phyloP scores from a whole-genome alignment of 2,888 invertebrate genomes.

The Zhengitettix transpicula region DNA sequence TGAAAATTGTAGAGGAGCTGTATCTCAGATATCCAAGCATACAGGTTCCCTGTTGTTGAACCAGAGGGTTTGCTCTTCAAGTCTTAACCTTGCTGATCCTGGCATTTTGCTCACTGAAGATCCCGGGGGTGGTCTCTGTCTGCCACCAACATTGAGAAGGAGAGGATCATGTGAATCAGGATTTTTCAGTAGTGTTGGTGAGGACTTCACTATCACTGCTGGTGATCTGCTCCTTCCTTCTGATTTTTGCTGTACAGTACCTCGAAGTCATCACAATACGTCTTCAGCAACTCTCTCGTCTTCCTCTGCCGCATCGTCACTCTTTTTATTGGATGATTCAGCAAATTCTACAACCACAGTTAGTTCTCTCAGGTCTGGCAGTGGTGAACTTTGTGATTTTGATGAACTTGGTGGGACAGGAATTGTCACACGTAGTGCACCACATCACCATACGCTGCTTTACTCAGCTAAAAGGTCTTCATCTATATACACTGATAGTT shows the following conservation, averaged over 20 bases:
- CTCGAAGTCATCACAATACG: conserved; percentile 4
- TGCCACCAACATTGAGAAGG: conserved; percentile 32
- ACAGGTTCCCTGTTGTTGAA: conserved; percentile 15
- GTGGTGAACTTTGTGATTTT: conserved; percentile 33
- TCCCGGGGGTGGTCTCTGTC: conserved; percentile 1
- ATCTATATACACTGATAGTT: conserved; percentile 74
- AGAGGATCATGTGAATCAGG: conserved; percentile 80
- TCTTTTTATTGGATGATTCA: conserved; percentile 42
- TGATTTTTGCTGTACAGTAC: conserved; percentile 11
- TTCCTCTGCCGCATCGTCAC: conserved; percentile 33
- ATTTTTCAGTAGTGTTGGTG: conserved; percentile 75
- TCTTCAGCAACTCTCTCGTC: conserved; percentile 23
- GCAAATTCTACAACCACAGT: conserved; percentile 43
- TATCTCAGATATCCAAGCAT: conserved; percentile 11
- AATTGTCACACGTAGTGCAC: conserved; percentile 11
- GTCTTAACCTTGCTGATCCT: conserved; percentile 13
- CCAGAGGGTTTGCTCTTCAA: conserved; percentile 13
- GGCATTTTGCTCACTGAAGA: conserved; percentile 6
- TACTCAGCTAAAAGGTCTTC: conserved; percentile 47
- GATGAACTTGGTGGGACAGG: conserved; percentile 18
- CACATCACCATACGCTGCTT: conserved; percentile 34
- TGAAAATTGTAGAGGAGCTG: conserved; percentile 14
- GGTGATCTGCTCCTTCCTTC: conserved; percentile 16
- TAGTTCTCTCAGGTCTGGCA: conserved; percentile 35
- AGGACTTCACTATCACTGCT: conserved; percentile 36